Evolutionary conservation across 2,888 invertebrate species (phyloP), one percentile per base, ranked within the genome.

Genomic region (Eueremaeus valkanovi): DNA sequence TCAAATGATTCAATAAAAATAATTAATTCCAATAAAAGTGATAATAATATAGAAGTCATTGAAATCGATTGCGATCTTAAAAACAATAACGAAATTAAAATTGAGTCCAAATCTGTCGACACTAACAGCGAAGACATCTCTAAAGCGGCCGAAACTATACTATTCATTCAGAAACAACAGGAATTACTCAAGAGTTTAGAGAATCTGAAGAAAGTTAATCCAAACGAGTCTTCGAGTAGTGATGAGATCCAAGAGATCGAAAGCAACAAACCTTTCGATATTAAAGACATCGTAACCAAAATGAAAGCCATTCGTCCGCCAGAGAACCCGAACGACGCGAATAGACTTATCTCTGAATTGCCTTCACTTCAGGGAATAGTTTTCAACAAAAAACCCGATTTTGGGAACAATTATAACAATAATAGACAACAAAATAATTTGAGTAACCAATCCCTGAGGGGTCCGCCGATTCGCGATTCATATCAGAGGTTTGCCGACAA

Each of bases 181-280:
- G 36, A 63, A 33, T 33, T 36, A 33, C 63, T 63, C 16, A 63
- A 63, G 18, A 33, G 31, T 77, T 78, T 76, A 21, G 77, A 61
- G 73, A 72, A 33, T 63, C 21, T 63, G 0, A 63, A 63, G 5
- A 63, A 21, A 29, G 55, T 55, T 27, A 55, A 55, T 5, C 3
- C 55, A 55, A n/a, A 51, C 9, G 24, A 55, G 21, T 6, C 13
- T 3, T 27, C 8, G 13, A 55, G 11, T 6, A 24, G 11, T 36
- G 5, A 8, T 5, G 27, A 45, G 49, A 51, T 33, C 31, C 3
- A n/a, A 33, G 49, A 21, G n/a, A n/a, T n/a, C n/a, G n/a, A n/a
- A n/a, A n/a, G n/a, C n/a, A n/a, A n/a, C n/a, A n/a, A n/a, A 68
- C 74, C 74, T 49, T 74, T 74, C 45, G 68, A 74, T 29, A 33